Evolutionary conservation across 2,113 vertebrate species (phyloP).

Genomic region (Bujurquina vittata): DNA sequence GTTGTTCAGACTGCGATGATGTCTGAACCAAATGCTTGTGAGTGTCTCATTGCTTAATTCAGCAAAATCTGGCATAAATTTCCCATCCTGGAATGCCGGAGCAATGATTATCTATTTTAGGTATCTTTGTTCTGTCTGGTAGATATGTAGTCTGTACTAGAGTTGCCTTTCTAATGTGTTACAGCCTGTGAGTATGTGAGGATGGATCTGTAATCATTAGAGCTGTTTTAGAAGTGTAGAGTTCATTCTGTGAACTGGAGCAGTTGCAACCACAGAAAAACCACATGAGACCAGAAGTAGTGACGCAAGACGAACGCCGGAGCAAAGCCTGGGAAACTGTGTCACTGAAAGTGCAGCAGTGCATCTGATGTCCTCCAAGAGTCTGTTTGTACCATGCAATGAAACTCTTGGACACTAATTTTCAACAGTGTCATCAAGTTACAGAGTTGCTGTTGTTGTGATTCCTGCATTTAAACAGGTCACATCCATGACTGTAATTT

Average conservation of each 20-base stretch:
- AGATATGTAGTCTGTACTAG: constrained; percentile 10
- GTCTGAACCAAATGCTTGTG: constrained; percentile 37
- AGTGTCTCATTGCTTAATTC: constrained; percentile 48
- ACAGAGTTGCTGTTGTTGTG: not conserved
- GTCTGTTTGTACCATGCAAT: constrained; percentile 39
- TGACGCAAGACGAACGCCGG: constrained; percentile 66
- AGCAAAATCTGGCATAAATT: constrained; percentile 57
- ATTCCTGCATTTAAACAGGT: constrained; percentile 23
- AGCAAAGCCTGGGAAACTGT: constrained; percentile 77
- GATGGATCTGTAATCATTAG: constrained; percentile 59
- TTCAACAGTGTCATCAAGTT: constrained; percentile 39
- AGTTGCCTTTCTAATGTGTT: constrained; percentile 44
- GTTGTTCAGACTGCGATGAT: constrained; percentile 43
- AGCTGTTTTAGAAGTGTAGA: constrained; percentile 52
- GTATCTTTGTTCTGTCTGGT: constrained; percentile 34
- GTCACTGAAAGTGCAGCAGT: constrained; percentile 72
- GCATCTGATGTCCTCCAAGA: constrained; percentile 64
- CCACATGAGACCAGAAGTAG: constrained; percentile 73
- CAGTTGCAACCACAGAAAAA: constrained; percentile 74
- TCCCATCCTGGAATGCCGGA: constrained; percentile 39
- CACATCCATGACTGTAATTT: not conserved
- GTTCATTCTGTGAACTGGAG: constrained; percentile 72
- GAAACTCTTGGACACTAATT: constrained; percentile 38
- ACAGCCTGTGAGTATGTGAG: constrained; percentile 42
- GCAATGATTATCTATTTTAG: constrained; percentile 33